Evolutionary conservation across 2,888 invertebrate species (phyloP).

Genomic region (Hybos culiciformis): DNA sequence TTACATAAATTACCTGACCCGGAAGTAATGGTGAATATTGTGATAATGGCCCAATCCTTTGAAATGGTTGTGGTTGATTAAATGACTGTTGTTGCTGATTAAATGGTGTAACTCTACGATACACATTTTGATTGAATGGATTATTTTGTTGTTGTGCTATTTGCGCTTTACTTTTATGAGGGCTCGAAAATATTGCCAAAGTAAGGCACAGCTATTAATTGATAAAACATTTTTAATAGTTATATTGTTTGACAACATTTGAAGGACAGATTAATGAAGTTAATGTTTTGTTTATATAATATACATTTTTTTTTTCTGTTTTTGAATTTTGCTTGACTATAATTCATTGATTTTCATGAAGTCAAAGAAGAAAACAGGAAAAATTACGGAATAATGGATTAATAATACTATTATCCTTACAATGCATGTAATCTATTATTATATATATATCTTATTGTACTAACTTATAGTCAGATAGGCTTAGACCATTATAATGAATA

Average conservation of each 20-base stretch:
- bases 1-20: constrained; percentile 13
- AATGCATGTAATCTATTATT: no score
- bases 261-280: no score
- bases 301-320: no score
- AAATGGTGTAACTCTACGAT: constrained; percentile 17
- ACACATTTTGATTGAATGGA: not conserved
- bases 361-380: no score
- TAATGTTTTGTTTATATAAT: no score
- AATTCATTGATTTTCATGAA: no score
- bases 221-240: not conserved
- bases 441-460: no score
- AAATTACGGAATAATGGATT: no score
- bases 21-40: constrained; percentile 22
- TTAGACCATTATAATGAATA: no score
- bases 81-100: constrained; percentile 21
- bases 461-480: no score
- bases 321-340: no score
- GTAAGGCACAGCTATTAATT: not conserved
- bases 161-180: not conserved
- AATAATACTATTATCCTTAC: no score
- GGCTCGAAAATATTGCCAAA: not conserved
- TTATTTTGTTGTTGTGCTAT: not conserved
- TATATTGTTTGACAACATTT: not conserved
- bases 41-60: constrained; percentile 14
- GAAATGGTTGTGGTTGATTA: constrained; percentile 19